phyloP scores from a whole-genome alignment of 2,888 invertebrate species.

The Agrilus mali region DNA sequence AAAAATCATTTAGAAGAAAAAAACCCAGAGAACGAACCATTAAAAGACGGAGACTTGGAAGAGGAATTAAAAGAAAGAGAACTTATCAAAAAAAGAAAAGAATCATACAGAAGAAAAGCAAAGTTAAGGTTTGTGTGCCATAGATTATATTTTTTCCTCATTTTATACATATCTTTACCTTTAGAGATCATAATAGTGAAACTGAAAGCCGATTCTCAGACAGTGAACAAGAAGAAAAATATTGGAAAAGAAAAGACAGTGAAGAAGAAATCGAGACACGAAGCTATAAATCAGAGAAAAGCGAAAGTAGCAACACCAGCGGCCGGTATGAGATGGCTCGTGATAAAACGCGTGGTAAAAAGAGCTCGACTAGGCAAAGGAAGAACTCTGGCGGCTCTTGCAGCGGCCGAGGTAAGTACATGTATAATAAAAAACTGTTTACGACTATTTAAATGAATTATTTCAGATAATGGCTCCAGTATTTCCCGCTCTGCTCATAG shows the following conservation, averaged over 20 bases:
- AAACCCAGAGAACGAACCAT: no score
- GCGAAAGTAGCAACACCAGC: constrained; percentile 18
- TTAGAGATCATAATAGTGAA: no score
- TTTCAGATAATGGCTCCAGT: constrained; percentile 12
- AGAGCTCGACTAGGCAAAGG: constrained; percentile 16
- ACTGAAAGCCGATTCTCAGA: no score
- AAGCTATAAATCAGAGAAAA: constrained; percentile 28
- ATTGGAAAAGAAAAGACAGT: constrained; percentile 37
- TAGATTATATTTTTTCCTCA: no score
- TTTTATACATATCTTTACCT: no score
- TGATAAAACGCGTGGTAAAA: constrained; percentile 24
- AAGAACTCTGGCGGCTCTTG: constrained; percentile 15
- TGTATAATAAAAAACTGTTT: not conserved
- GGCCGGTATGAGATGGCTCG: constrained; percentile 30
- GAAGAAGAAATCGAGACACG: constrained; percentile 30
- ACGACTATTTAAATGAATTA: not conserved
- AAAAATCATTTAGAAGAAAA: no score
- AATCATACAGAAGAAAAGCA: no score
- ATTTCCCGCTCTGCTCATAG: constrained; percentile 10
- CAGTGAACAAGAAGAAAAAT: constrained; percentile 22
- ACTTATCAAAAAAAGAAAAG: no score
- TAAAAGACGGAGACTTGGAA: no score
- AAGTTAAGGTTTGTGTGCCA: no score
- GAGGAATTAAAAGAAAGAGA: no score
- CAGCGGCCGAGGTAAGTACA: constrained; percentile 17